A percentile compares a stretch with the other conserved stretches of the same genome.
Evolutionary conservation across 2,888 invertebrate species (phyloP).

Genomic region (Calameuta pallipes): DNA sequence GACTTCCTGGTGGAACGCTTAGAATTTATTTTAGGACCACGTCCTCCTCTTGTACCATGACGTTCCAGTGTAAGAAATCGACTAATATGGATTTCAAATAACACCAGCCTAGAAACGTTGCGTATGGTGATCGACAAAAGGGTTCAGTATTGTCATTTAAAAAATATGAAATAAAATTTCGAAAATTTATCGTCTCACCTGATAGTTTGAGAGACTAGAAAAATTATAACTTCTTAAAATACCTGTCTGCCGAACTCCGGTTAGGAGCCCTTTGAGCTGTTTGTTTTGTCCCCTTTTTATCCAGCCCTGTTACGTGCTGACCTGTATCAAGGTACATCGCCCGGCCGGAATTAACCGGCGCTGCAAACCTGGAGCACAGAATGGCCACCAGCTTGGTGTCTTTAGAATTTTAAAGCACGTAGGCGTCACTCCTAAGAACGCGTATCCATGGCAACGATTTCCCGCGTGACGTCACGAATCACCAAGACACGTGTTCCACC

Average conservation of each 20-base stretch:
- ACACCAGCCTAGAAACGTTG: background rate
- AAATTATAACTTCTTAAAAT: background rate
- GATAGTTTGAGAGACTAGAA: background rate
- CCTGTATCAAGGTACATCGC: background rate
- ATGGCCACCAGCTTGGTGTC: background rate
- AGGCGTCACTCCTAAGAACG: constrained; percentile 31
- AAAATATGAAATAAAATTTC: background rate
- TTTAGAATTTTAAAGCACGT: constrained; percentile 39
- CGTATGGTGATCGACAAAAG: background rate
- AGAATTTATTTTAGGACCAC: background rate
- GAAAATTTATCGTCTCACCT: background rate
- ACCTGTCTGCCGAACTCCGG: background rate
- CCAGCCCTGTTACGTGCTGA: background rate
- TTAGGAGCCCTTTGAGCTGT: background rate
- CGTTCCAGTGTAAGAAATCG: background rate
- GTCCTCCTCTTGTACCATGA: background rate
- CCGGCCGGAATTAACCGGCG: background rate
- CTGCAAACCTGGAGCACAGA: background rate
- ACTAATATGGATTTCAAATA: background rate
- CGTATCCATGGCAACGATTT: constrained; percentile 25
- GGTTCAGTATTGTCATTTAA: background rate
- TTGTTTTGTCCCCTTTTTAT: background rate
- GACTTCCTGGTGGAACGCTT: background rate
- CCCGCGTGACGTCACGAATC: constrained; percentile 27
- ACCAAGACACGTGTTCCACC: constrained; percentile 2